Evolutionary conservation across 2,888 invertebrate species (phyloP).

Genomic region (Agriotes lineatus): DNA sequence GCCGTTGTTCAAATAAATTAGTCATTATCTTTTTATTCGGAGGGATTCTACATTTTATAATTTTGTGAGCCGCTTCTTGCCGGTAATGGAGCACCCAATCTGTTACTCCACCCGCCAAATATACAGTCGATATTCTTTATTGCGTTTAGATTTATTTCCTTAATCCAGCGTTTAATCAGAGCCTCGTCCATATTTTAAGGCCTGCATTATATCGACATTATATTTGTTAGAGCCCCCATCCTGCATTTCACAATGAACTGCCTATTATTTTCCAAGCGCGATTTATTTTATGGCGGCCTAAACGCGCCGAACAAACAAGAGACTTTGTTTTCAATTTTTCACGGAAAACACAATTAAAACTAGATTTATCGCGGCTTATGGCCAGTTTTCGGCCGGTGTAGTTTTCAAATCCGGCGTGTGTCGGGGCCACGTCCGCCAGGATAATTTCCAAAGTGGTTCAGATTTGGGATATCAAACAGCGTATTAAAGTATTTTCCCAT

Average conservation of each 20-base stretch:
- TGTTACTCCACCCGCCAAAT: constrained; percentile 30
- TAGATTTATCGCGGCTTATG: too few species aligned
- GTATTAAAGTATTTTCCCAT: constrained; percentile 38
- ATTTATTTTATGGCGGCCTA: neutral
- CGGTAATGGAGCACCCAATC: constrained; percentile 34
- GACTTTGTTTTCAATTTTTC: neutral
- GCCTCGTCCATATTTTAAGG: constrained; percentile 36
- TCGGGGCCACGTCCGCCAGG: constrained; percentile 17
- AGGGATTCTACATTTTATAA: constrained; percentile 15
- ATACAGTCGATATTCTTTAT: constrained; percentile 41
- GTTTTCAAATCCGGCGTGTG: constrained; percentile 13
- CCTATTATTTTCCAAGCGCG: neutral
- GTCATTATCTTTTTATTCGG: neutral
- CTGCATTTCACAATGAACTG: constrained; percentile 20
- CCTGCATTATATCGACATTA: constrained; percentile 28
- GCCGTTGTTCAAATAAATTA: too few species aligned
- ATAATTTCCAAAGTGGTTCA: constrained; percentile 29
- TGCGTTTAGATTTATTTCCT: constrained; percentile 42
- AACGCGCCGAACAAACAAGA: too few species aligned
- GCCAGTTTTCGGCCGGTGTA: neutral
- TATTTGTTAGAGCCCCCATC: constrained; percentile 27
- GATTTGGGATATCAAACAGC: constrained; percentile 30
- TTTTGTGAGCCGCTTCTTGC: constrained; percentile 7
- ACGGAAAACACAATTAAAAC: too few species aligned
- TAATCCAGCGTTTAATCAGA: constrained; percentile 42